Evolutionary conservation across 2,113 vertebrate genomes (phyloP), one percentile per base, ranked within the genome.

Genomic region (Castor canadensis): DNA sequence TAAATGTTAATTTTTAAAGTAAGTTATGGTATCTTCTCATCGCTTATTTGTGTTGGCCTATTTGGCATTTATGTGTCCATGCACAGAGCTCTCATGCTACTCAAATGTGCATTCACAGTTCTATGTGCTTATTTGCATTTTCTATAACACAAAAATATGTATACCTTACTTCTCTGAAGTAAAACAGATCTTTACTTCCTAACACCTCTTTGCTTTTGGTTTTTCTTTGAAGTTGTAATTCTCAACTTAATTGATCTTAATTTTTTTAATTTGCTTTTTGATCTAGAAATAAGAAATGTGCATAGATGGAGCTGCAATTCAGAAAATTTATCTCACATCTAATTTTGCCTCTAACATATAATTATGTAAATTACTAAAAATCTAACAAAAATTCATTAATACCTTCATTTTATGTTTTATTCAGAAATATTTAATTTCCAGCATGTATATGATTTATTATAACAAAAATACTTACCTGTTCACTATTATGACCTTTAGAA

Each of bases 1-100:
- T 93, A 86, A 92, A 71, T 91, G 40, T 69, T 91, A 73, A 82
- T n/a, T 56, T 79, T 79, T 81, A 71, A 13, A 76, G 43, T 88
- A 62, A 87, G 54, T 87, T 93, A 81, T 52, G 11, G 9, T 76
- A 52, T 77, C 26, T 58, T 77, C 15, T 72, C 47, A 77, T 87
- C 20, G 12, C 43, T 8, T 16, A 54, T 94, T 96, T 96, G 45
- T 60, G 71, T 90, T 76, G 1, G 47, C 1, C 38, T 67, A 16
- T 38, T 87, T 90, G 58, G 40, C 43, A 47, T n/a, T n/a, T n/a
- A n/a, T 62, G 9, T 93, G 32, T 81, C 47, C 52, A 72, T 4
- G 5, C 9, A 79, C 35, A 38, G 64, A 67, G 3, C 1, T 43
- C 83, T 26, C 79, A 11, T 80, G 86, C 52, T 58, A 0, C 64